Base-by-base conservation (phyloP, 2,888 invertebrate genomes). In the Lepidocyrtinus sp. region DNA sequence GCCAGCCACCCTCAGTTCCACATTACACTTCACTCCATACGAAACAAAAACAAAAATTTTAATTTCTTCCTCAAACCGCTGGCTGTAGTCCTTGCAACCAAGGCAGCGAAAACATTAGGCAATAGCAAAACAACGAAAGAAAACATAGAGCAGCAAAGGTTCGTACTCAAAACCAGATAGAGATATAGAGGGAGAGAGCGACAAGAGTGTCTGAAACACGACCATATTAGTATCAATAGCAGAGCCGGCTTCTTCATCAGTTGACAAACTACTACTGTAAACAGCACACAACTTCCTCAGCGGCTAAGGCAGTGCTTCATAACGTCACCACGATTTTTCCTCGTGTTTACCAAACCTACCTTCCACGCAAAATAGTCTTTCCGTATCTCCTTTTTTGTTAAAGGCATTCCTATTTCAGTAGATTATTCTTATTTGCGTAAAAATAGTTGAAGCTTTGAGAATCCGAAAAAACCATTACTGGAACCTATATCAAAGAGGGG, bases 1-100 rank as follows among this genome's bases (percentile, higher is more conserved):
- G 75, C 55, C 67, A 75, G 61, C 81, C 81, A 81, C 75, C 81
- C 81, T 81, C 81, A 81, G 81, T 81, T 81, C 75, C 81, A 75
- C 81, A 81, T 81, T 81, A 75, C 81, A 63, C 81, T 72, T 81
- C 72, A 75, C 26, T 68, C 75, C 25, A 81, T 80, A 72, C 81
- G 75, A 80, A 75, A 17, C 22, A 68, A 68, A 61, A 45, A 62
- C 46, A 27, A 75, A 45, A 67, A 36, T 50, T 72, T 69, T 36
- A 69, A 50, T 73, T 69, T 73, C 65, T 72, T 64, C 22, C 59
- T 59, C 59, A 59, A 36, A 36, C 59, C 59, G 19, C 22, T 59
- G 59, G 12, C 36, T 9, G 36, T 12, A 36, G 36, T 36, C 5
- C 36, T 9, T 36, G 36, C 36, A 36, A 5, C 5, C 36, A 36